These are phyloP conservation scores for Fabriciana adippe DNA, from an alignment of 2,888 invertebrate species.

Conservation along the genomic window DNA sequence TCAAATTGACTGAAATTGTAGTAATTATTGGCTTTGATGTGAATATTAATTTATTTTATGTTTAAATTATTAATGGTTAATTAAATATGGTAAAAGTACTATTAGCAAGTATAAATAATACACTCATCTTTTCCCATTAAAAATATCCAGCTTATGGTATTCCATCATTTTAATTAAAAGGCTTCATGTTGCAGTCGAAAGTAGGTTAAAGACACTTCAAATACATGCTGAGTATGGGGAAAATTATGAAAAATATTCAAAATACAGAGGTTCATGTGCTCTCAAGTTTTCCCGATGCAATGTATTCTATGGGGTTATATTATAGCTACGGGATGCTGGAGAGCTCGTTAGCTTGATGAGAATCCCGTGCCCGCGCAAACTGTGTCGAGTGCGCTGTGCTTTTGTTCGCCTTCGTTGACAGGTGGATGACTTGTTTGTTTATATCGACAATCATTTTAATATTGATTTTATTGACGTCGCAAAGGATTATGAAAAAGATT, in stretches of 20 bases:
- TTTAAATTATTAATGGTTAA: no score
- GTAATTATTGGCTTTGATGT: no score
- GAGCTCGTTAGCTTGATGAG: constrained; percentile 41
- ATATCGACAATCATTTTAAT: constrained; percentile 9
- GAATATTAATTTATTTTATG: no score
- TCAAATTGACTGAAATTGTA: no score
- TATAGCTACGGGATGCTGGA: constrained; percentile 21
- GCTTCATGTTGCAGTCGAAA: constrained; percentile 16
- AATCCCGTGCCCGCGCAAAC: constrained; percentile 36
- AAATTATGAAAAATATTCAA: constrained; percentile 28
- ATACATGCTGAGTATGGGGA: constrained; percentile 19
- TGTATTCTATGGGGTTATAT: constrained; percentile 19
- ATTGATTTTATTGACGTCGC: constrained; percentile 18
- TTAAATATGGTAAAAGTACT: no score
- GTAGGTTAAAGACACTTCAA: constrained; percentile 31
- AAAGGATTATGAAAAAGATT: not conserved
- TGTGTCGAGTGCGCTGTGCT: constrained; percentile 37
- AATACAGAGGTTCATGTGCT: constrained; percentile 26
- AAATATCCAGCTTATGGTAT: constrained; percentile 13
- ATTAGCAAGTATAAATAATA: not conserved
- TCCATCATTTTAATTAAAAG: constrained; percentile 29
- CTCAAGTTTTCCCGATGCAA: constrained; percentile 23
- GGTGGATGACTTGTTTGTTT: constrained; percentile 24
- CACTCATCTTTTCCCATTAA: constrained; percentile 3
- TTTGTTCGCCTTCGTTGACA: constrained; percentile 30